Evolutionary conservation across 35 echinoderm and acorn worm genomes (phyloP), one percentile per base, ranked within the genome.

Genomic region (Lytechinus pictus): DNA sequence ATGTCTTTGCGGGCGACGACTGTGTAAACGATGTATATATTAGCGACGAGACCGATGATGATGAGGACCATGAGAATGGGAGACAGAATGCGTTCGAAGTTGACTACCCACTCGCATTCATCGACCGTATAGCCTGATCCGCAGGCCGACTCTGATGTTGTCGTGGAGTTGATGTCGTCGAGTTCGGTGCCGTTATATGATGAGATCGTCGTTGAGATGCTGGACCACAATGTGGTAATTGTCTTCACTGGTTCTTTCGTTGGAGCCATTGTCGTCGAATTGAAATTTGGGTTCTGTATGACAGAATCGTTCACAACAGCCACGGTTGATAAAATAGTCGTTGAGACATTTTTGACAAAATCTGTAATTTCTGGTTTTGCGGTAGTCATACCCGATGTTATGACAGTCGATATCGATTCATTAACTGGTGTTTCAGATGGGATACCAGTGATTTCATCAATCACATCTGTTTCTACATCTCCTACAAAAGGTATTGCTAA

Each of bases 41-140:
- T 93, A 6, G 92, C 92, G 2, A 93, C 54, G 1, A 93, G 12
- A n/a, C 92, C 92, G 92, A 57, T 57, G 14, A 93, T 57, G 92
- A 57, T 54, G 55, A 93, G 54, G 9, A 57, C 57, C 29, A 93
- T 54, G 92, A 93, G 92, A 27, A 93, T 93, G 12, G 92, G 92
- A 93, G 55, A 54, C 3, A 93, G 55, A 16, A 54, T 54, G 54
- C 29, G 27, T 54, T 93, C 92, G 92, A 93, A 93, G 29, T 93
- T 93, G 53, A 57, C 27, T n/a, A 93, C 9, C n/a, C 28, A 57
- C 4, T 54, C 55, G 54, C 92, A 93, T 33, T 93, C 92, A 11
- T 33, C n/a, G 54, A 27, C 55, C 21, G 92, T 53, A 19, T 53
- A 27, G n/a, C n/a, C 55, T 9, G 52, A 33, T 13, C 92, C 92